Conservation (phyloP, 2,888 invertebrate genomes). For the Apeira syringaria region DNA sequence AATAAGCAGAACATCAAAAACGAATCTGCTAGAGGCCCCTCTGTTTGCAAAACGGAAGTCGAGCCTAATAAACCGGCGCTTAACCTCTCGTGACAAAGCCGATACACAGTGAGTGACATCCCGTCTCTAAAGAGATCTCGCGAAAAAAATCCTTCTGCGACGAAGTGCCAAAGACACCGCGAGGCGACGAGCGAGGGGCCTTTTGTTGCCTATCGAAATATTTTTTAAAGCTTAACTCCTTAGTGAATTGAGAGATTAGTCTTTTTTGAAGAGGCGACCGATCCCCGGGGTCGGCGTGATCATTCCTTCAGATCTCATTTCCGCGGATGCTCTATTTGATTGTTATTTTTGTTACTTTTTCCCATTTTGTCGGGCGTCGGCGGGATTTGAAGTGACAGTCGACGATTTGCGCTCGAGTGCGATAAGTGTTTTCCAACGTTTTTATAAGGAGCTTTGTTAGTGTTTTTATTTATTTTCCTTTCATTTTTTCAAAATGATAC, state of each 20-base stretch:
- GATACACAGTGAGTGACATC: conserved; percentile 83
- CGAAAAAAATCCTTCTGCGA: conserved; percentile 74
- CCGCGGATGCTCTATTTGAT: conserved; percentile 81
- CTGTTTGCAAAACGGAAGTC: conserved; percentile 77
- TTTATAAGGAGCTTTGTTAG: conserved; percentile 77
- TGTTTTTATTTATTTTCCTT: conserved; percentile 53
- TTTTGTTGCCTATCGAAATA: conserved; percentile 81
- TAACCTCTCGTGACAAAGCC: conserved; percentile 81
- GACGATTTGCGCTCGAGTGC: conserved; percentile 79
- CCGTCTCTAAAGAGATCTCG: conserved; percentile 75
- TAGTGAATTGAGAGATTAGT: conserved; percentile 84
- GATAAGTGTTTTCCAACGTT: conserved; percentile 79
- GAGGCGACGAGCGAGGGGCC: conserved; percentile 63
- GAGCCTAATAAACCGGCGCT: conserved; percentile 81
- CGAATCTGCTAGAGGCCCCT: conserved; percentile 62
- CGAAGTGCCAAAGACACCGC: conserved; percentile 84
- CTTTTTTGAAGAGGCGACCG: conserved; percentile 85
- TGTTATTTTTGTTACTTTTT: conserved; percentile 82
- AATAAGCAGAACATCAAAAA: conserved; percentile 54
- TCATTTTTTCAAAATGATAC: conserved; percentile 41
- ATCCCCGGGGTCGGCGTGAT: conserved; percentile 82
- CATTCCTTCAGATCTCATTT: conserved; percentile 82
- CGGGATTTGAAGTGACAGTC: conserved; percentile 80
- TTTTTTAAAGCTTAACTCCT: conserved; percentile 84
- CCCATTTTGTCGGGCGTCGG: conserved; percentile 64